Evolutionary conservation across 1,140 invertebrate genomes (phyloP).

Genomic region (Drosophila nigromelanica): DNA sequence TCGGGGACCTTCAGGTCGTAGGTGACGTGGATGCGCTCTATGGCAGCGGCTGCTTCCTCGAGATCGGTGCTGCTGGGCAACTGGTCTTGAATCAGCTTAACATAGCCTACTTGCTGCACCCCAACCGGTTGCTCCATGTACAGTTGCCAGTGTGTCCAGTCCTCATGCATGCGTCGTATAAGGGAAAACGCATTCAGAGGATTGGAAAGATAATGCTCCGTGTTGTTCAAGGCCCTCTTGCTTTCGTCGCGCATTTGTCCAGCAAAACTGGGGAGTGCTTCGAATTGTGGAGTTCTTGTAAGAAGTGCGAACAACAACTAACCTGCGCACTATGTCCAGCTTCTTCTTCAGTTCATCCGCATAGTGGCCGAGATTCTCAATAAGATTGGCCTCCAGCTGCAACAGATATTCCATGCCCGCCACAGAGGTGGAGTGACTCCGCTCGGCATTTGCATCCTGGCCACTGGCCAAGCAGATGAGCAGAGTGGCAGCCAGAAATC

Average conservation of each 20-base stretch:
- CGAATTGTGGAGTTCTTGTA: too few species aligned
- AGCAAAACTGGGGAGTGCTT: conserved; percentile 25
- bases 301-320: not conserved
- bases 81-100: conserved; percentile 88
- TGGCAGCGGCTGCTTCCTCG: conserved; percentile 94
- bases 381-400: conserved; percentile 92
- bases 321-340: conserved; percentile 60
- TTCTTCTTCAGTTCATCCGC: conserved; percentile 85
- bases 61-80: conserved; percentile 95
- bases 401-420: conserved; percentile 95
- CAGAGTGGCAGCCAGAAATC: conserved; percentile 8
- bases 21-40: conserved; percentile 96
- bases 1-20: conserved; percentile 94
- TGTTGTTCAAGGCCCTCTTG: conserved; percentile 88
- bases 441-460: conserved; percentile 26
- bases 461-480: not conserved
- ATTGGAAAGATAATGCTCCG: conserved; percentile 84
- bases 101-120: conserved; percentile 86
- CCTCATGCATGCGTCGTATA: conserved; percentile 69
- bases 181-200: conserved; percentile 68
- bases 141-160: conserved; percentile 64
- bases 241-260: conserved; percentile 87
- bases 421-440: conserved; percentile 88
- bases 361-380: conserved; percentile 92
- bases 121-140: conserved; percentile 63